These are phyloP conservation scores for Misgurnus anguillicaudatus DNA, from an alignment of 2,113 vertebrate species.

Conservation along the genomic window DNA sequence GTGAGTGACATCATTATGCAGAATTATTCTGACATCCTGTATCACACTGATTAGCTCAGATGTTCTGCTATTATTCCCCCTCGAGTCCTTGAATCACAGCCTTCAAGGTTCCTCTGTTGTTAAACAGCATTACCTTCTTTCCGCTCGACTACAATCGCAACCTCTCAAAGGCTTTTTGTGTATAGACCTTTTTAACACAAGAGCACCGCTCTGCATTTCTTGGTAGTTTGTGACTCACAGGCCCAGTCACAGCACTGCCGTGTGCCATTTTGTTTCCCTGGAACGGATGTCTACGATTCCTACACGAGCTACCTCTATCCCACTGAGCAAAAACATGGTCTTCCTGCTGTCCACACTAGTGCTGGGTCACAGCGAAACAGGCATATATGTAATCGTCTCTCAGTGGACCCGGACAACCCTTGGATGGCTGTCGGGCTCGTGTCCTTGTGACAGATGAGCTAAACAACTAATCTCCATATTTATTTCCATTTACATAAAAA, in stretches of 20 bases:
- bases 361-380: constrained; percentile 22
- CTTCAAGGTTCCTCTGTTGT: constrained; percentile 4
- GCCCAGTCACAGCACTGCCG: constrained; percentile 40
- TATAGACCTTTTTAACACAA: not conserved
- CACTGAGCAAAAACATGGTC: constrained; percentile 38
- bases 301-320: constrained; percentile 22
- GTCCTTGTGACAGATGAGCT: constrained; percentile 7
- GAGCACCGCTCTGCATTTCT: constrained; percentile 33
- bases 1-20: constrained; percentile 33
- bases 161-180: not conserved
- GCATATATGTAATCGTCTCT: constrained; percentile 10
- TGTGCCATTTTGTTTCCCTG: constrained; percentile 47
- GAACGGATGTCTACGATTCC: constrained; percentile 32
- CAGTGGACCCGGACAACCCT: constrained; percentile 17
- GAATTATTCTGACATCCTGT: constrained; percentile 30
- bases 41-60: constrained; percentile 28
- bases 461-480: constrained; percentile 36
- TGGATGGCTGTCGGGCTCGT: constrained; percentile 8
- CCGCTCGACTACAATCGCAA: not conserved
- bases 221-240: constrained; percentile 51
- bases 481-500: constrained; percentile 41
- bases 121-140: constrained; percentile 5
- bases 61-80: constrained; percentile 4
- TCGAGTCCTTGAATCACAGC: constrained; percentile 11
- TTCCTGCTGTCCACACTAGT: constrained; percentile 44